phyloP scores from a whole-genome alignment of 2,113 vertebrate species.

The Benitochromis conjunctus region DNA sequence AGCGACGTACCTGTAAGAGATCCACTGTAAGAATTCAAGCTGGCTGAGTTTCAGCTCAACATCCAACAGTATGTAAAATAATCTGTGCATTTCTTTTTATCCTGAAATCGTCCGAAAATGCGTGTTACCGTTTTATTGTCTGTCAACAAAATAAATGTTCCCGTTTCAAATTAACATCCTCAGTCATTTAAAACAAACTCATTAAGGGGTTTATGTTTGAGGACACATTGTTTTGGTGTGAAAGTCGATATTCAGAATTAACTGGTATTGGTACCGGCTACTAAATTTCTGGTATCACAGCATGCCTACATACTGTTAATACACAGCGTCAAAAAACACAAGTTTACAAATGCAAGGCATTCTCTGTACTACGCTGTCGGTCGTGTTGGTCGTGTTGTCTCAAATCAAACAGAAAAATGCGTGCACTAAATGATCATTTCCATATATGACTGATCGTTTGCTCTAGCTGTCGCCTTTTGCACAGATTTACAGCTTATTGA shows the following conservation, averaged over 20 bases:
- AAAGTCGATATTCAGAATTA: neutral
- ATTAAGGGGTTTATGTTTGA: neutral
- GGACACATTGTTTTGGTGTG: neutral
- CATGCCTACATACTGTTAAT: neutral
- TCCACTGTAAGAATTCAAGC: neutral
- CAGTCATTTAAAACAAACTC: neutral
- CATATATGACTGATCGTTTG: neutral
- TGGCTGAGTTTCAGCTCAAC: neutral
- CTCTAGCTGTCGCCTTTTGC: neutral
- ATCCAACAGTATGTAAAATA: neutral
- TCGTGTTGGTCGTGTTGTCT: neutral
- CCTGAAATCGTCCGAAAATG: neutral
- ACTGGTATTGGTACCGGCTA: neutral
- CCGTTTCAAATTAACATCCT: neutral
- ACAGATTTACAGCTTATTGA: neutral
- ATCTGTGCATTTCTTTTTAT: neutral
- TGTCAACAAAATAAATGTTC: neutral
- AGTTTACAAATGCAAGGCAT: neutral
- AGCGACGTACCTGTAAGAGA: neutral
- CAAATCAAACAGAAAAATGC: neutral
- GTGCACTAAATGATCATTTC: rapidly evolving
- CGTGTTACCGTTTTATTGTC: rapidly evolving
- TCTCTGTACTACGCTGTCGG: neutral
- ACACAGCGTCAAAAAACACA: neutral
- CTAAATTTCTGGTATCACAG: neutral